Evolutionary conservation across 2,888 invertebrate genomes (phyloP).

Genomic region (Mythimna lalbum): DNA sequence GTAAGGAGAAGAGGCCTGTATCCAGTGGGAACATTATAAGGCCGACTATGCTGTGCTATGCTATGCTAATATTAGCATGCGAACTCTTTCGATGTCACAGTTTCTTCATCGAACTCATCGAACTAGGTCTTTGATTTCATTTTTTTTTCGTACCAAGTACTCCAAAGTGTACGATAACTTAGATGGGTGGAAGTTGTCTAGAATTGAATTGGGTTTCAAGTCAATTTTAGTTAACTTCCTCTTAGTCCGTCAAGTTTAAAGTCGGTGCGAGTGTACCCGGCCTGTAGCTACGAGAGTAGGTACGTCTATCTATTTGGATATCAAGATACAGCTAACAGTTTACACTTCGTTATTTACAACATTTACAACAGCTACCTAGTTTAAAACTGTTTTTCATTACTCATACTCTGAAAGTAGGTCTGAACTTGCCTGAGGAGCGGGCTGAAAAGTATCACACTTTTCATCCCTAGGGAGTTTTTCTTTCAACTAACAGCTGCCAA

Average conservation of each 20-base stretch:
- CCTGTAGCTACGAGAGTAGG: neutral
- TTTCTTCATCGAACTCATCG: no score
- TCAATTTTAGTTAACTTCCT: neutral
- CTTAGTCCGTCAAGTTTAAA: neutral
- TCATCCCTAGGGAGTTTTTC: no score
- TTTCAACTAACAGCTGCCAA: no score
- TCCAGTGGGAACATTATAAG: no score
- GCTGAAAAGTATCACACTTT: no score
- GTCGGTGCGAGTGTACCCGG: neutral
- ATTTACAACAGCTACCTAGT: neutral
- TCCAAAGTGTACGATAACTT: neutral
- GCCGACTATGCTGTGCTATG: no score
- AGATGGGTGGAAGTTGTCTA: constrained; percentile 2
- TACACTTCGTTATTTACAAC: neutral
- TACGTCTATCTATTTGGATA: neutral
- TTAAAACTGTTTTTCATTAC: neutral
- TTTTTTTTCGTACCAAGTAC: neutral
- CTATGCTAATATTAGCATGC: no score
- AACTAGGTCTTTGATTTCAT: neutral
- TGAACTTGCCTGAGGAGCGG: no score
- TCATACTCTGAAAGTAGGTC: no score
- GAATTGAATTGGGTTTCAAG: neutral
- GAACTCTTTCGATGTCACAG: neutral
- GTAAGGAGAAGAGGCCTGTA: no score
- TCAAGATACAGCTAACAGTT: neutral